Evolutionary conservation across 2,888 invertebrate genomes (phyloP), one percentile per base, ranked within the genome.

Genomic region (Microdon myrmicae): DNA sequence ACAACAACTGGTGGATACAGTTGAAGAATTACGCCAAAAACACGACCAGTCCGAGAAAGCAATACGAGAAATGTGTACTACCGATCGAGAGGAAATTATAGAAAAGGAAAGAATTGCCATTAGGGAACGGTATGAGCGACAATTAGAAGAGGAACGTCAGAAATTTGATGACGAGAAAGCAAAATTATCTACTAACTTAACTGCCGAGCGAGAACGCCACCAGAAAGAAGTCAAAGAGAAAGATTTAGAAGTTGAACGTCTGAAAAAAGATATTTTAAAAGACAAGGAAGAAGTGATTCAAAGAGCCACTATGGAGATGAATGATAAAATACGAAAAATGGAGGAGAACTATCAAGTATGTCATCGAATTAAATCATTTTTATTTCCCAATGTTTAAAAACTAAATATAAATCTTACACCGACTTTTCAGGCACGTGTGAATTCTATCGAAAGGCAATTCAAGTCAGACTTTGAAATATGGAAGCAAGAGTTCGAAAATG

Each of bases 1-100:
- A 69, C 84, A 86, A 71, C 86, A 88, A 71, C 77, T 92, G 48
- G 81, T 86, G 0, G 89, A 90, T 69, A 82, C 91, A 72, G 82
- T 90, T 2, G 83, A 86, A 39, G 89, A 88, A 56, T 85, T 86
- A 10, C 83, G 85, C 2, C 77, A 85, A 16, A 84, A 85, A 71
- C 82, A 84, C 53, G 86, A 86, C 66, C 84, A 85, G 67, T 84
- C 85, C 38, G 81, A 86, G 68, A 85, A 85, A 55, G 77, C 82
- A 14, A 77, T 87, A 19, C 80, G 88, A 4, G 82, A 86, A 47
- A 84, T 87, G 48, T 79, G 86, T 48, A 82, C 83, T 0, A 82
- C 82, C 55, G 88, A 87, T 74, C 82, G 87, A 22, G 88, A 88
- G 71, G 81, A 83, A 44, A 83, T 85, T 7, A 77, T 87, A 23